Base-by-base conservation (phyloP, 2,113 vertebrate species). In the Sturnira hondurensis region DNA sequence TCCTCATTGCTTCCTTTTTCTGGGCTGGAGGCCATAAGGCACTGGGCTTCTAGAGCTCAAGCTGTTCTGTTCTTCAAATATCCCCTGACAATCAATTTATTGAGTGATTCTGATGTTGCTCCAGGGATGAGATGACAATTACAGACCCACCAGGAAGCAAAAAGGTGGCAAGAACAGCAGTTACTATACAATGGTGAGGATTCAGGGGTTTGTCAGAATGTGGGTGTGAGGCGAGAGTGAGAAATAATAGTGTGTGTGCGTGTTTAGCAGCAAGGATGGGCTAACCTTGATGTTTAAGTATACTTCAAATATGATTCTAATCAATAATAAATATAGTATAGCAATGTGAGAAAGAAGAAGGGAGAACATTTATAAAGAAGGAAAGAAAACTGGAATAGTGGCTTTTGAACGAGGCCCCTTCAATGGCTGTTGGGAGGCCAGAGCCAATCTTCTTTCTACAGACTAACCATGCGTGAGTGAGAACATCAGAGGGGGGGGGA, bases 61-160 rank as follows among this genome's bases (percentile, higher is more conserved):
- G 41, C 78, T 88, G 85, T 97, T 97, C 96, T 84, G 94, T 94
- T 93, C 96, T 96, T 93, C 96, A 98, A 95, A 96, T 95, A 96
- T 96, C 94, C 93, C 94, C 89, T 95, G 97, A 97, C 97, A 97
- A 96, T 98, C 96, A 95, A 96, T 95, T 92, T 97, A 93, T 96
- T 41, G 28, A 96, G 96, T 96, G 95, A 97, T 97, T 94, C 83
- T 97, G 94, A 97, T 97, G 95, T 96, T 96, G 96, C 96, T 95
- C 95, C 80, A 95, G 96, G 96, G 96, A 97, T 92, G 93, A 95
- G 91, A 97, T 97, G 84, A 96, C 97, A 97, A 97, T 97, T 97
- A 96, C 80, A 96, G 93, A 97, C 95, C 96, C 95, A 97, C 93
- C 95, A 97, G 97, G 97, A 97, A 97, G 88, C 96, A 96, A 87